Evolutionary conservation across 1,140 invertebrate genomes (phyloP), one percentile per base, ranked within the genome.

Genomic region (Leptinotarsa defecta): DNA sequence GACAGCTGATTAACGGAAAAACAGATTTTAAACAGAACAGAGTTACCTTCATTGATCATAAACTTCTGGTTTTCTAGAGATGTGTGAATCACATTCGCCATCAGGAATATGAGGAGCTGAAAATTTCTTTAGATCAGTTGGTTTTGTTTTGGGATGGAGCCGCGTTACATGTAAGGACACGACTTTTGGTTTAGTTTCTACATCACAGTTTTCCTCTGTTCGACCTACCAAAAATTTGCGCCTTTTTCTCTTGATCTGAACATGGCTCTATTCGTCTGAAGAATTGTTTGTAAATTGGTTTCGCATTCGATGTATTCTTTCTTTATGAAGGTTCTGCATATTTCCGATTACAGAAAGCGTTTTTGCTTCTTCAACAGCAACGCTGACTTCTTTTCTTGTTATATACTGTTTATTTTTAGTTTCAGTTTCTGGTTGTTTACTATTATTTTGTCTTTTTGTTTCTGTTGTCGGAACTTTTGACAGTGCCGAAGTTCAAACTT

Each of bases 1-100:
- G 20, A 22, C 20, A 22, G 20, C 20, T 22, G 20, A 22, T 22
- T 22, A 22, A 22, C 20, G 20, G 20, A 22, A 22, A 22, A 22
- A 22, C 20, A 22, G 20, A 22, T 22, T 22, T 22, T 22, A 22
- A 22, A 22, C 20, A 22, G 20, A 22, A n/a, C n/a, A 68, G 67
- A 15, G 67, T 68, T 68, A 68, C 67, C 19, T 68, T 68, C 67
- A 68, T 68, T 68, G 67, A 68, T 68, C 67, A 48, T 68, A 48
- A 48, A 68, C 34, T 3, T 64, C 63, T 68, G 27, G 67, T 68
- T 68, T 68, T 68, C 67, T 68, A 15, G 34, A 68, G 67, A 48
- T 48, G 13, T 48, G 67, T 15, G 19, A 3, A 0, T 68, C 67
- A 48, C 67, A 68, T 68, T 48, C 34, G 13, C 48, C 34, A 68